These are phyloP conservation scores for Ganaspis brasiliensis DNA, from an alignment of 2,888 invertebrate species.

Conservation along the genomic window DNA sequence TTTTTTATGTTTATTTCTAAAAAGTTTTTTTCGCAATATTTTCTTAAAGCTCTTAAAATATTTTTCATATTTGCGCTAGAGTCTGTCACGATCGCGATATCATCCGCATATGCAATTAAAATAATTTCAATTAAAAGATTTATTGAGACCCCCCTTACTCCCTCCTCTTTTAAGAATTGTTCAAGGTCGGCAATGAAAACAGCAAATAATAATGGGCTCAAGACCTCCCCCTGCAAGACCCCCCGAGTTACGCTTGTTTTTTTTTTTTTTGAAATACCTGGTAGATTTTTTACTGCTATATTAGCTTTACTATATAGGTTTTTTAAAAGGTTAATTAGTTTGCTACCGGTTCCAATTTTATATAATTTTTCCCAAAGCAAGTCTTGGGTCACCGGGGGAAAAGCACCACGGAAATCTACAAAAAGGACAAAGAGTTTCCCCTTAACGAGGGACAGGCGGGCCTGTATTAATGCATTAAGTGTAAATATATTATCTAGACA, in stretches of 20 bases:
- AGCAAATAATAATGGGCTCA: neutral
- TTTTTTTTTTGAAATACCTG: neutral
- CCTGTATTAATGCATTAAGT: too few species aligned
- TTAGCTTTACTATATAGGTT: neutral
- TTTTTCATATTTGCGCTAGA: neutral
- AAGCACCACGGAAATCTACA: neutral
- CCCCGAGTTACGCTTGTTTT: neutral
- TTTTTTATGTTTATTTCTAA: too few species aligned
- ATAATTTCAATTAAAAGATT: too few species aligned
- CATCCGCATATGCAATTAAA: too few species aligned
- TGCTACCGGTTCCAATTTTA: neutral
- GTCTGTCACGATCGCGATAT: too few species aligned
- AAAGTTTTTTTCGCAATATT: neutral
- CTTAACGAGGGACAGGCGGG: neutral
- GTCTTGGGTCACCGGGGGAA: neutral
- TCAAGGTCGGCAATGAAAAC: neutral
- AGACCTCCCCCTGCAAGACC: neutral
- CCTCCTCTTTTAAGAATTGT: neutral
- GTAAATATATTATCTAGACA: neutral
- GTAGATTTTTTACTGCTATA: neutral
- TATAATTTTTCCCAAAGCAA: neutral
- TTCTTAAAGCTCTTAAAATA: neutral
- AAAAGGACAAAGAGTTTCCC: neutral
- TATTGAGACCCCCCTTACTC: too few species aligned
- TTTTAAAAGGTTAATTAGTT: neutral